Evolutionary conservation across 2,113 vertebrate genomes (phyloP), one percentile per base, ranked within the genome.

Genomic region (Vanacampus margaritifer): DNA sequence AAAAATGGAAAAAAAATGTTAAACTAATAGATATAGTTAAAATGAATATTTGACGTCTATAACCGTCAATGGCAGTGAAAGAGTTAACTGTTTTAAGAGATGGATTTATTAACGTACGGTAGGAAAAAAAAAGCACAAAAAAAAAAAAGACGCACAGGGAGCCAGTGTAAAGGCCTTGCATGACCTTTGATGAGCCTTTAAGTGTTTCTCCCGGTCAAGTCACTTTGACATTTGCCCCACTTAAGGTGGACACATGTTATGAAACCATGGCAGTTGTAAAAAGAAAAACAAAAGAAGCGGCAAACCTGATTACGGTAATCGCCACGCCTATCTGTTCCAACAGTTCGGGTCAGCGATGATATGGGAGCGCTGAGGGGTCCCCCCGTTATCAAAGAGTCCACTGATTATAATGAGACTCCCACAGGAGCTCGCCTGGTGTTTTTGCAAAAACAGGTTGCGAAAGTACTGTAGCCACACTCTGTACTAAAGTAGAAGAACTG

Each of bases 341-440:
- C 83, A 88, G 89, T 88, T 64, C 88, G 74, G 65, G 23, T 81
- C 72, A 71, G 43, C 64, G 59, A 64, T 1, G 0, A 59, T 17
- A 60, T 48, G 60, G 43, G 23, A 74, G 66, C 54, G 63, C 68
- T 69, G 70, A 77, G 36, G 46, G 63, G 71, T 57, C 57, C n/a
- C 6, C 26, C 9, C 32, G 10, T 69, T 68, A 77, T 71, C 68
- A 56, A 32, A 21, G 14, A 28, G 69, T 69, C 28, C 53, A 51
- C 28, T 16, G 17, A n/a, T 64, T 43, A 26, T 70, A 45, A 61
- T 3, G n/a, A 53, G 43, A 35, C 65, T 43, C 65, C 16, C 12
- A 50, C 58, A 24, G 14, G 9, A 23, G 37, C 69, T 58, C 48
- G 39, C 23, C 41, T 0, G 1, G 19, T 51, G 57, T 59, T 59